Percentiles rank a stretch among this genome's conserved stretches.
Conservation (phyloP, 2,888 invertebrate species). For the Sinhomidia bicolor region DNA sequence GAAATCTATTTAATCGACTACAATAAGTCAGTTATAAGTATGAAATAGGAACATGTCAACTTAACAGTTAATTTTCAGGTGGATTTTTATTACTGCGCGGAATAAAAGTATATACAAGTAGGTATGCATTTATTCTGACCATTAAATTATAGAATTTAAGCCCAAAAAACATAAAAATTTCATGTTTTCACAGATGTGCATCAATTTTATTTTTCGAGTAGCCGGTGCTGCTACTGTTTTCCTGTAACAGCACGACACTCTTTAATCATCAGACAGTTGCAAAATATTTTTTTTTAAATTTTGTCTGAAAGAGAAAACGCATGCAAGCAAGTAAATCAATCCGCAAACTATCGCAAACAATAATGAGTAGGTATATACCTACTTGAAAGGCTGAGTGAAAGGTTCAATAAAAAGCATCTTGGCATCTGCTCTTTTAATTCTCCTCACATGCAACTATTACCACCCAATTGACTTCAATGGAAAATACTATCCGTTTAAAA, state of each 20-base stretch:
- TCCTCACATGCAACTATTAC: constrained; percentile 62
- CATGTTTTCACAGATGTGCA: constrained; percentile 61
- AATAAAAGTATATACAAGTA: no score
- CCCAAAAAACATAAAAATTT: constrained; percentile 52
- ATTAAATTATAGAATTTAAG: constrained; percentile 44
- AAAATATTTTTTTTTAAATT: constrained; percentile 28
- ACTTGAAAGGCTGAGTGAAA: constrained; percentile 33
- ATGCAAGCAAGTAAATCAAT: constrained; percentile 26
- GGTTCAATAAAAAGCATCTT: constrained; percentile 38
- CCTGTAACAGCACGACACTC: constrained; percentile 3
- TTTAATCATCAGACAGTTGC: neutral
- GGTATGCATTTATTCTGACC: no score
- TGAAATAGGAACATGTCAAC: neutral
- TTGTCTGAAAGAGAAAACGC: neutral
- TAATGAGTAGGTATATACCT: neutral
- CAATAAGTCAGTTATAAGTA: neutral
- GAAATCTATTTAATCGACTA: neutral
- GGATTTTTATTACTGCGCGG: no score
- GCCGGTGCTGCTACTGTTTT: constrained; percentile 32
- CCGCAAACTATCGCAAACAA: neutral
- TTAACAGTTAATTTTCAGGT: neutral
- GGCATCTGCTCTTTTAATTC: constrained; percentile 64
- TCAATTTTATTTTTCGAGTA: constrained; percentile 45
- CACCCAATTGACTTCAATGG: constrained; percentile 64
- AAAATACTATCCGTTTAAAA: constrained; percentile 18